phyloP scores from a whole-genome alignment of 2,113 vertebrate genomes.

The Lamprologus tigripictilis region DNA sequence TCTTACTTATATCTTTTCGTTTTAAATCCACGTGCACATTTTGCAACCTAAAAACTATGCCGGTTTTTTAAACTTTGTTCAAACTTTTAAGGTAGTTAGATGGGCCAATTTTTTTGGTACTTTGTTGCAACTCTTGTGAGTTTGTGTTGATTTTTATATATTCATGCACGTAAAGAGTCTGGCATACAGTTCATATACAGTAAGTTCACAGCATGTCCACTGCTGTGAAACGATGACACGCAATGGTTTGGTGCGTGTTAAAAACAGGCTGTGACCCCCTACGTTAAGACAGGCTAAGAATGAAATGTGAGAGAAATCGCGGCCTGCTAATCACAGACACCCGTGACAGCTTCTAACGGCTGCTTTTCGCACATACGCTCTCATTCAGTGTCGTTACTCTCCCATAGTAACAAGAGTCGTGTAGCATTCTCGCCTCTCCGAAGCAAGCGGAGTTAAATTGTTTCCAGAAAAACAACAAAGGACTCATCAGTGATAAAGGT shows the following conservation, averaged over 20 bases:
- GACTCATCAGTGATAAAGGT: constrained; percentile 29
- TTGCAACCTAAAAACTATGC: background rate
- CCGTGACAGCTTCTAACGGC: background rate
- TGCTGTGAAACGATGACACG: constrained; percentile 32
- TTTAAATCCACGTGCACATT: background rate
- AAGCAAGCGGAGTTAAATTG: background rate
- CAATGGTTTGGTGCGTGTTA: constrained; percentile 2
- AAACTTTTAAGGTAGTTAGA: background rate
- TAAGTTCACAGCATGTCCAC: background rate
- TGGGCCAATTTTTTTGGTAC: background rate
- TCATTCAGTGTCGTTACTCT: background rate
- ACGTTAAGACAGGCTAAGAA: background rate
- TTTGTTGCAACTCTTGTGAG: background rate
- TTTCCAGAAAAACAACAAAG: constrained; percentile 11
- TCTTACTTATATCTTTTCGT: background rate
- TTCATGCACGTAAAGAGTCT: background rate
- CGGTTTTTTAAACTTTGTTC: background rate
- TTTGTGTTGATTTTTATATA: background rate
- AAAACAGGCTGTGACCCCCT: constrained; percentile 26
- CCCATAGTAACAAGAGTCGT: background rate
- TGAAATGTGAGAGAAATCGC: background rate
- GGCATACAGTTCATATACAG: background rate
- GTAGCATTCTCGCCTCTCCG: background rate
- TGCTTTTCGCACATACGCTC: background rate
- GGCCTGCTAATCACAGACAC: background rate